Evolutionary conservation across 2,797 vertebrate species (phyloP).

Genomic region (Chelidonichthys spinosus): DNA sequence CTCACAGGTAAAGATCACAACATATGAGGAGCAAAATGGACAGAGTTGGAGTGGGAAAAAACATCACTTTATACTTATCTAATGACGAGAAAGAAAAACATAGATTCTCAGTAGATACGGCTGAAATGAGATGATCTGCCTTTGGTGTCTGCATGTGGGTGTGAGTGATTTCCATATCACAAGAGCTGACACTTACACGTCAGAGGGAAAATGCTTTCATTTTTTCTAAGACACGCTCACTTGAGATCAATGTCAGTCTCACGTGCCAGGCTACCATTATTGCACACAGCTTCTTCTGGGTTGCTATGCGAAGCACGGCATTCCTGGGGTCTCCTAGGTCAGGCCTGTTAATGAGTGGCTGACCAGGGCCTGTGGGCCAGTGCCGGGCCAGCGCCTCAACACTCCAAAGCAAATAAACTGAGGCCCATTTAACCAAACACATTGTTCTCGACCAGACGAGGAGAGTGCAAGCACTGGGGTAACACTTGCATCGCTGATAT

Average conservation of each 20-base stretch:
- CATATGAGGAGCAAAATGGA: conserved; percentile 24
- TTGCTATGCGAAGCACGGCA: conserved; percentile 43
- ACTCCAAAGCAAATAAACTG: conserved; percentile 84
- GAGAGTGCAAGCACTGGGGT: conserved; percentile 53
- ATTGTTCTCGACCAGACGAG: conserved; percentile 70
- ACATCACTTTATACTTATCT: conserved; percentile 44
- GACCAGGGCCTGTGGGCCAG: conserved; percentile 61
- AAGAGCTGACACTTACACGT: neutral
- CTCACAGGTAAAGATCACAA: conserved; percentile 30
- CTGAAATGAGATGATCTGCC: conserved; percentile 35
- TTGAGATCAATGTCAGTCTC: conserved; percentile 31
- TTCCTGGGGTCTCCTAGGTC: conserved; percentile 72
- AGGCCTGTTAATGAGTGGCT: conserved; percentile 69
- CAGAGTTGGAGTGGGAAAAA: conserved; percentile 5
- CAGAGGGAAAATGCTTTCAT: neutral
- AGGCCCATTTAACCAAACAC: conserved; percentile 76
- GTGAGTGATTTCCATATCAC: conserved; percentile 35
- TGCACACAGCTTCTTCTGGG: conserved; percentile 41
- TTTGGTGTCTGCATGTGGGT: conserved; percentile 24
- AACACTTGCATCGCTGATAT: conserved; percentile 67
- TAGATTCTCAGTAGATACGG: conserved; percentile 19
- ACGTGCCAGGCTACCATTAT: conserved; percentile 72
- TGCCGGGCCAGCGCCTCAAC: conserved; percentile 53
- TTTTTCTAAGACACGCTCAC: neutral
- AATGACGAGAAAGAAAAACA: conserved; percentile 33